Percentiles rank a stretch among this genome's conserved stretches.
phyloP scores from a whole-genome alignment of 1,140 invertebrate species.

The Drosophila persimilis region DNA sequence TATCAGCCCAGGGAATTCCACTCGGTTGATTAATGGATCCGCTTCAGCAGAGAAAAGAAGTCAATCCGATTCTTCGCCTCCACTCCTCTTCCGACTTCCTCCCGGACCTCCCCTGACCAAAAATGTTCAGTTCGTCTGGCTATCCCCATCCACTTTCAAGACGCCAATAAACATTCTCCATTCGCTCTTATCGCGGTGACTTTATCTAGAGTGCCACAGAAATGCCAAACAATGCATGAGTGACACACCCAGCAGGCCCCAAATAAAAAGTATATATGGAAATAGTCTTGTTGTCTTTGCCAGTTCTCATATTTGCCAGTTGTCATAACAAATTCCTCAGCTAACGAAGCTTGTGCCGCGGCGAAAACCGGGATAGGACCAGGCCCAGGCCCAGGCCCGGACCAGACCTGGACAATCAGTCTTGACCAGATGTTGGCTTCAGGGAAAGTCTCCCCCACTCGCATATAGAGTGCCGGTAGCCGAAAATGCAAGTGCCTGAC shows the following conservation, averaged over 20 bases:
- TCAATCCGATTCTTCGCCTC: too few relatives aligned
- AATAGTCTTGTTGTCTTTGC: slow-evolving; percentile 8
- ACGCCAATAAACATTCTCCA: slow-evolving; percentile 67
- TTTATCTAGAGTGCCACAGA: slow-evolving; percentile 67
- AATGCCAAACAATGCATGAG: slow-evolving; percentile 62
- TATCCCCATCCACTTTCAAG: slow-evolving; percentile 24
- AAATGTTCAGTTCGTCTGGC: background rate
- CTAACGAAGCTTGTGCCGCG: slow-evolving; percentile 47
- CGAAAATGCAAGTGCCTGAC: slow-evolving; percentile 62
- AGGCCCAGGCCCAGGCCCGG: background rate
- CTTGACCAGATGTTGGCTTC: slow-evolving; percentile 51
- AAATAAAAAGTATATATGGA: slow-evolving; percentile 18
- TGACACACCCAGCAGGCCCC: slow-evolving; percentile 54
- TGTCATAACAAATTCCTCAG: slow-evolving; percentile 70
- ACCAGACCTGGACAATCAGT: slow-evolving; percentile 42
- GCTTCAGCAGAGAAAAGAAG: slow-evolving; percentile 18
- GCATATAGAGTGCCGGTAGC: slow-evolving; percentile 49
- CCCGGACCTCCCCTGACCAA: slow-evolving; percentile 1
- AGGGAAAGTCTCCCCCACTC: slow-evolving; percentile 38
- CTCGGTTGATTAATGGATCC: slow-evolving; percentile 36
- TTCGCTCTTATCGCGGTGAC: slow-evolving; percentile 45
- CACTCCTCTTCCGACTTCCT: background rate
- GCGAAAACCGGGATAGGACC: too few relatives aligned
- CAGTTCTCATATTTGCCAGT: slow-evolving; percentile 42
- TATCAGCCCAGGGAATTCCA: slow-evolving; percentile 35